Evolutionary conservation across 2,888 invertebrate species (phyloP).

Genomic region (Hirtodrosophila trivittata): DNA sequence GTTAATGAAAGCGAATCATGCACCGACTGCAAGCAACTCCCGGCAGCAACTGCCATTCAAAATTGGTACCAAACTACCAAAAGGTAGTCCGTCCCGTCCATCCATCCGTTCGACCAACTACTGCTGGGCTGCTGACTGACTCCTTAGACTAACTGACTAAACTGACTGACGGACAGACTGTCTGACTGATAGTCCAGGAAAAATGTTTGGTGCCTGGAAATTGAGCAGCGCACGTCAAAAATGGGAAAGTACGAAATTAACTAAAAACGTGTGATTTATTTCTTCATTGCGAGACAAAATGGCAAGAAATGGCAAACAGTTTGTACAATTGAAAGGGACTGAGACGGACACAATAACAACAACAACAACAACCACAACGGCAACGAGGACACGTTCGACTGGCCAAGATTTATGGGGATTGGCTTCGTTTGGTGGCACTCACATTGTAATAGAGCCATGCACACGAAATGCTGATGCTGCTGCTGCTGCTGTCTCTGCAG

Average conservation of each 20-base stretch:
- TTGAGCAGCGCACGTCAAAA: slow-evolving; percentile 73
- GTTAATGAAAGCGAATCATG: slow-evolving; percentile 78
- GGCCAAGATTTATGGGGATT: slow-evolving; percentile 51
- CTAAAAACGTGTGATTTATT: slow-evolving; percentile 77
- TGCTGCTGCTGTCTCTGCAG: neutral
- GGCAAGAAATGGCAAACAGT: slow-evolving; percentile 18
- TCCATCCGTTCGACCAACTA: slow-evolving; percentile 16
- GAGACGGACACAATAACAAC: slow-evolving; percentile 4
- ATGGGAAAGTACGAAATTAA: slow-evolving; percentile 78
- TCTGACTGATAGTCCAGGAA: slow-evolving; percentile 60
- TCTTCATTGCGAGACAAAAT: slow-evolving; percentile 65
- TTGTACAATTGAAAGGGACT: slow-evolving; percentile 65
- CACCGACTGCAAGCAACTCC: slow-evolving; percentile 38
- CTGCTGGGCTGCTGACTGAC: slow-evolving; percentile 15
- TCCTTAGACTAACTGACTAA: slow-evolving; percentile 19
- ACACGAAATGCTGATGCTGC: slow-evolving; percentile 23
- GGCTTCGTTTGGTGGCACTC: slow-evolving; percentile 12
- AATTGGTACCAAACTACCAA: slow-evolving; percentile 37
- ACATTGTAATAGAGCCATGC: slow-evolving; percentile 46
- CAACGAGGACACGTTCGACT: slow-evolving; percentile 51
- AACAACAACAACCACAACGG: slow-evolving; percentile 11
- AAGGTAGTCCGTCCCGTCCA: neutral
- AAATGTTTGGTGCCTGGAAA: slow-evolving; percentile 47
- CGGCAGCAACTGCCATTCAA: slow-evolving; percentile 56
- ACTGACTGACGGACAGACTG: slow-evolving; percentile 22